phyloP scores from a whole-genome alignment of 2,888 invertebrate species.

The Nineta flava region DNA sequence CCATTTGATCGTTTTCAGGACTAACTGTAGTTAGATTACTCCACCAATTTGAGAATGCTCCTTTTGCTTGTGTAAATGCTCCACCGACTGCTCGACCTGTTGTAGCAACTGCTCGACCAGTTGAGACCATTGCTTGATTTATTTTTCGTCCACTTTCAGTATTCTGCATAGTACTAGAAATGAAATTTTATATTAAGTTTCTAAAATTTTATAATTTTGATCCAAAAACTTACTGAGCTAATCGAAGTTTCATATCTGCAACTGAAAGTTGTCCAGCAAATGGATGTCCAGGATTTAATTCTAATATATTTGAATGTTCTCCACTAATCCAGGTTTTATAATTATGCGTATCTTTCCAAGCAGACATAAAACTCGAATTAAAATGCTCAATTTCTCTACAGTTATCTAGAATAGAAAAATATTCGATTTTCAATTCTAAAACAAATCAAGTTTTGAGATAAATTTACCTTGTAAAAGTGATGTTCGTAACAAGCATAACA shows the following conservation, averaged over 20 bases:
- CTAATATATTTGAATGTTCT: constrained; percentile 48
- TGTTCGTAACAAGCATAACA: constrained; percentile 66
- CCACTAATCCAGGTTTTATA: constrained; percentile 70
- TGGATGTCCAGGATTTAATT: constrained; percentile 71
- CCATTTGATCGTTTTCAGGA: constrained; percentile 13
- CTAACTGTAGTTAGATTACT: constrained; percentile 47
- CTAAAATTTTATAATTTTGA: background rate
- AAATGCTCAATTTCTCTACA: constrained; percentile 75
- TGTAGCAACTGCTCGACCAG: constrained; percentile 76
- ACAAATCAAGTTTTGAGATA: background rate
- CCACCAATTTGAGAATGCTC: constrained; percentile 80
- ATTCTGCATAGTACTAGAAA: constrained; percentile 76
- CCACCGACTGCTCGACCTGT: constrained; percentile 66
- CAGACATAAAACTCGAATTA: constrained; percentile 64
- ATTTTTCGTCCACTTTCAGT: constrained; percentile 86
- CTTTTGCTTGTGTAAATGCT: constrained; percentile 74
- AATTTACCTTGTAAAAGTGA: constrained; percentile 50
- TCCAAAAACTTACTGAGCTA: constrained; percentile 62
- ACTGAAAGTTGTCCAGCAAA: constrained; percentile 90
- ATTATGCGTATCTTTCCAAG: constrained; percentile 79
- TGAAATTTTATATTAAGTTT: constrained; percentile 3
- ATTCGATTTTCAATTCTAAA: background rate
- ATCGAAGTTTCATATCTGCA: constrained; percentile 80
- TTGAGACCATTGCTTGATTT: constrained; percentile 82
- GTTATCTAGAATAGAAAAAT: constrained; percentile 41